Conservation (phyloP, 2,888 invertebrate genomes). For the Ochropacha duplaris region DNA sequence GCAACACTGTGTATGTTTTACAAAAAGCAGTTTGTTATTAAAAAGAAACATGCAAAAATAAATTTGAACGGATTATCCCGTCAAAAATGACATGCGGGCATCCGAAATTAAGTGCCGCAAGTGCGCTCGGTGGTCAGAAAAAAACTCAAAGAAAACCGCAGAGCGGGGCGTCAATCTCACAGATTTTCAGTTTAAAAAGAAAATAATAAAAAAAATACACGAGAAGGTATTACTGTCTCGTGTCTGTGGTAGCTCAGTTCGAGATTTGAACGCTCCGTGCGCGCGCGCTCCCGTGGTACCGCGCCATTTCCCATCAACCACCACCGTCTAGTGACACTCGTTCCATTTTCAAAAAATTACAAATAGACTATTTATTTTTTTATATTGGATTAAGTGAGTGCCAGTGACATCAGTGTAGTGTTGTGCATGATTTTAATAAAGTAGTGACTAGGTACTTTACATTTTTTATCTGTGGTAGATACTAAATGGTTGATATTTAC, state of each 20-base stretch:
- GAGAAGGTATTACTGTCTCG: slow-evolving; percentile 64
- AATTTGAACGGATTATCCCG: slow-evolving; percentile 56
- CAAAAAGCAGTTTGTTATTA: neutral
- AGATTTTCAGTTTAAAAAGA: slow-evolving; percentile 70
- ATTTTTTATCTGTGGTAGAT: neutral
- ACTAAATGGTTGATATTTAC: neutral
- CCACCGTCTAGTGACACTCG: slow-evolving; percentile 21
- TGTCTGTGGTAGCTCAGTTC: slow-evolving; percentile 68
- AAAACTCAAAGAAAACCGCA: slow-evolving; percentile 60
- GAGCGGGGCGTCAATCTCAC: slow-evolving; percentile 59
- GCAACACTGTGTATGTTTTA: neutral
- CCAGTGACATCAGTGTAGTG: slow-evolving; percentile 18
- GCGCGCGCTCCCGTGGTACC: slow-evolving; percentile 62
- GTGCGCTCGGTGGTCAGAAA: slow-evolving; percentile 44
- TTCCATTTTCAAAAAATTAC: slow-evolving; percentile 35
- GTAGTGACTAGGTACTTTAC: neutral
- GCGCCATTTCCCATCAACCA: slow-evolving; percentile 46
- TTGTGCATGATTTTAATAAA: neutral
- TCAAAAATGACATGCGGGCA: slow-evolving; percentile 61
- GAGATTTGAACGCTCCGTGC: slow-evolving; percentile 67
- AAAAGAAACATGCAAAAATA: slow-evolving; percentile 13
- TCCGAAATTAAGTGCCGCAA: slow-evolving; percentile 47
- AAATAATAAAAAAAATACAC: slow-evolving; percentile 58
- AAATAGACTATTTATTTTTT: slow-evolving; percentile 17
- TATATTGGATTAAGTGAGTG: slow-evolving; percentile 33